These are phyloP conservation scores for Cyrtorhinus lividipennis DNA, from an alignment of 1,140 invertebrate genomes.

Conservation along the genomic window DNA sequence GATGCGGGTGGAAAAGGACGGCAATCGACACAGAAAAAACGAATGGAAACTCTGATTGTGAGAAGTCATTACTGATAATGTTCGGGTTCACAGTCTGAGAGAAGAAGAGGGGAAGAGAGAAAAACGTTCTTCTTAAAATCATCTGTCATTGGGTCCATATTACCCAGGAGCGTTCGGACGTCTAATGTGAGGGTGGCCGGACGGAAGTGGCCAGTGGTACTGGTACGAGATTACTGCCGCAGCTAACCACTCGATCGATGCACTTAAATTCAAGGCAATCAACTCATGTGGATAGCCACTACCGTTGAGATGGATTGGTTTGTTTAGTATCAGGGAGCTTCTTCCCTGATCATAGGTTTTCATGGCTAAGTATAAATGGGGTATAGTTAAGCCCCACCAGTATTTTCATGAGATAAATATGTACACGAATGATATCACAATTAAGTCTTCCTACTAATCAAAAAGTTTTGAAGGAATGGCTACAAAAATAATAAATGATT, in stretches of 20 bases:
- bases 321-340: no score
- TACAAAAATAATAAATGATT: no score
- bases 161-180: not conserved
- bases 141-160: not conserved
- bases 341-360: no score
- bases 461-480: no score
- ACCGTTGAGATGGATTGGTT: no score
- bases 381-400: no score
- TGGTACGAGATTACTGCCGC: not conserved
- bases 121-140: constrained; percentile 2
- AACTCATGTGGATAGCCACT: no score
- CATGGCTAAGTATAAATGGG: no score
- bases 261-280: not conserved
- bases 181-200: constrained; percentile 2
- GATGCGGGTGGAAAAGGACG: not conserved
- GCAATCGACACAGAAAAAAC: not conserved
- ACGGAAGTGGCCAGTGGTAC: constrained; percentile 4
- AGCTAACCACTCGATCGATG: not conserved
- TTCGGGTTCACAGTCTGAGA: not conserved
- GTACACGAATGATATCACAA: no score
- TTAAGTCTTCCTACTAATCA: no score
- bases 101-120: not conserved
- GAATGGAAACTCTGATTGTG: not conserved
- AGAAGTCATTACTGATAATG: constrained; percentile 7
- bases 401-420: no score